Evolutionary conservation across 2,888 invertebrate genomes (phyloP).

Genomic region (Parapristionchus giblindavisi): DNA sequence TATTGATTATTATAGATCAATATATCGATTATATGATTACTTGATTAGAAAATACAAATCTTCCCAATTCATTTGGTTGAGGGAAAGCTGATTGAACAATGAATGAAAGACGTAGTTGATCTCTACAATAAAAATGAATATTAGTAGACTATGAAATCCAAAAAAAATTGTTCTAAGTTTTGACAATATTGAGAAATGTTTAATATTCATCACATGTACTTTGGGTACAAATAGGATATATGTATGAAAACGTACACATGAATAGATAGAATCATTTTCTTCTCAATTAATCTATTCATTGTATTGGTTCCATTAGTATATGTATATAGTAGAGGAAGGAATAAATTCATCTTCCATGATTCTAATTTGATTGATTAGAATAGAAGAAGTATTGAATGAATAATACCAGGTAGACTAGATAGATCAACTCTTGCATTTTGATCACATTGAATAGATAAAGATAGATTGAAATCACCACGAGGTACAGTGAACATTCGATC

Average conservation of each 20-base stretch:
- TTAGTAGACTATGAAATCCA: no score
- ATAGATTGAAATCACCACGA: constrained; percentile 18
- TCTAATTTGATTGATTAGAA: not conserved
- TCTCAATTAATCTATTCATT: not conserved
- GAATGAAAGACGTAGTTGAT: constrained; percentile 11
- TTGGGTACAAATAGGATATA: no score
- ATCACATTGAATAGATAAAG: constrained; percentile 1
- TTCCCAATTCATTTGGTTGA: constrained; percentile 26
- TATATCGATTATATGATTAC: not conserved
- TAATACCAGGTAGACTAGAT: not conserved
- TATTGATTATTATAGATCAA: not conserved
- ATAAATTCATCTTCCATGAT: constrained; percentile 16
- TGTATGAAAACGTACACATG: not conserved
- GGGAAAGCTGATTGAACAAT: constrained; percentile 31
- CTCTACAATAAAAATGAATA: no score
- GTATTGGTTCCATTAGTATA: constrained; percentile 4
- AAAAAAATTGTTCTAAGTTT: no score
- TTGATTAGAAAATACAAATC: constrained; percentile 30
- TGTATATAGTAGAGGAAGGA: constrained; percentile 13
- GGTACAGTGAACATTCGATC: constrained; percentile 14
- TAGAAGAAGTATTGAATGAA: not conserved
- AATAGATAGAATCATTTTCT: constrained; percentile 4
- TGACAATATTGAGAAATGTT: no score
- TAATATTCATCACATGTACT: no score
- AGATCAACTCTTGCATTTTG: not conserved